A percentile compares a stretch with the other conserved stretches of the same genome.
These are phyloP conservation scores for Eulemur rubriventer DNA, from an alignment of 2,797 vertebrate species.

Conservation along the genomic window DNA sequence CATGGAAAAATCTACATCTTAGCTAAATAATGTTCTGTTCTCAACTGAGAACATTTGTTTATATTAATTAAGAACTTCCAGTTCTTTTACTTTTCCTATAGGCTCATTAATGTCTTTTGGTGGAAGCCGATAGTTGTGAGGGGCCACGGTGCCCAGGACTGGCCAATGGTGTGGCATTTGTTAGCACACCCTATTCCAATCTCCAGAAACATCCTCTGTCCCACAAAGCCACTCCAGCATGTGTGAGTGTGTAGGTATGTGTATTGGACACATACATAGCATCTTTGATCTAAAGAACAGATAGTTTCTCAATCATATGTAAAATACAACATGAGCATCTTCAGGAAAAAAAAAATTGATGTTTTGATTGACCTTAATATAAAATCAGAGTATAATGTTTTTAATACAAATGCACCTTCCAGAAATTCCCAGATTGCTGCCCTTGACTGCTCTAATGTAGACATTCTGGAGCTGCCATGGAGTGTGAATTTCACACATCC, in stretches of 20 bases:
- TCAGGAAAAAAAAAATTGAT: neutral
- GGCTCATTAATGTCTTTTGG: neutral
- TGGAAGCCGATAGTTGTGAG: neutral
- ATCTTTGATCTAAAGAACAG: constrained; percentile 19
- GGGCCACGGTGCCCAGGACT: neutral
- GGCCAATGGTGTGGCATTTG: neutral
- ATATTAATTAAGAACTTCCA: neutral
- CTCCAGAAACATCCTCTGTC: neutral
- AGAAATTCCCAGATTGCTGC: neutral
- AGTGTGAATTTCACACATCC: constrained; percentile 47
- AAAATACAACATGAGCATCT: neutral
- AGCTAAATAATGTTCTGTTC: neutral
- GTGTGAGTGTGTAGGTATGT: neutral
- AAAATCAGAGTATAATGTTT: neutral
- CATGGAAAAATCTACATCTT: neutral
- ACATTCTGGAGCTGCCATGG: neutral
- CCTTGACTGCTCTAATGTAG: neutral
- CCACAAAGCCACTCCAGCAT: neutral
- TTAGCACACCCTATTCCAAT: neutral
- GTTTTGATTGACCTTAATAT: neutral
- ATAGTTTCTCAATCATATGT: neutral
- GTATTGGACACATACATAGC: neutral
- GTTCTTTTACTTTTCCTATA: neutral
- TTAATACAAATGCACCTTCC: neutral
- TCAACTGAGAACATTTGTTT: neutral